Base-by-base conservation (phyloP, 2,888 invertebrate genomes). In the Margaritifera margaritifera region DNA sequence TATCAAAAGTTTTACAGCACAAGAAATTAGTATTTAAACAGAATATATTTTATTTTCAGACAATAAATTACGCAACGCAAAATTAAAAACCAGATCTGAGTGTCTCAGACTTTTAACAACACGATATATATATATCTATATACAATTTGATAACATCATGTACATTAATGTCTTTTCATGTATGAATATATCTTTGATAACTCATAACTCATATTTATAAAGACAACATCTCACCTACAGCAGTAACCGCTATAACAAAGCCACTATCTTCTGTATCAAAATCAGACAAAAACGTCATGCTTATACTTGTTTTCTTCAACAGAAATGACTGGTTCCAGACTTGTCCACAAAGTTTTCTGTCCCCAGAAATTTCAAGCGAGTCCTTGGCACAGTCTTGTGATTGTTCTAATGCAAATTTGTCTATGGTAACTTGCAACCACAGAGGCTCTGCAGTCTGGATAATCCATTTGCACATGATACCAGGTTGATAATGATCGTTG, bases 351-450 rank as follows among this genome's bases (percentile, higher is more conserved):
- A 60, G 27, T 0, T 50, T 22, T 25, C 50, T 50, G 6, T 53
- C 24, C 20, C 55, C 61, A 18, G 31, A 25, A 8, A 69, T 42
- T 27, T 42, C n/a, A 6, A 69, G 54, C 24, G 22, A 69, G 51
- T 69, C 69, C 22, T 61, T 61, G 22, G 62, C n/a, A 53, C 64
- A 69, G 52, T 69, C 56, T 18, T 22, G 20, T 11, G 69, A 64
- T 19, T 60, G 20, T 52, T 69, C 64, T 15, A 69, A 22, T 6
- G 27, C 25, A 11, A 69, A 60, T 27, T 59, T 51, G 5, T 69
- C 53, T n/a, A 69, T 24, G 19, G 25, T 55, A 22, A 69, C 24
- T 54, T 60, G 55, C 19, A 69, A 11, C 69, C 69, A 69, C 25
- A 64, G 18, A n/a, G 60, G 60, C 4, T 64, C 55, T n/a, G 25